Evolutionary conservation across 2,113 vertebrate species (phyloP).

Genomic region (Crotalus tigris): DNA sequence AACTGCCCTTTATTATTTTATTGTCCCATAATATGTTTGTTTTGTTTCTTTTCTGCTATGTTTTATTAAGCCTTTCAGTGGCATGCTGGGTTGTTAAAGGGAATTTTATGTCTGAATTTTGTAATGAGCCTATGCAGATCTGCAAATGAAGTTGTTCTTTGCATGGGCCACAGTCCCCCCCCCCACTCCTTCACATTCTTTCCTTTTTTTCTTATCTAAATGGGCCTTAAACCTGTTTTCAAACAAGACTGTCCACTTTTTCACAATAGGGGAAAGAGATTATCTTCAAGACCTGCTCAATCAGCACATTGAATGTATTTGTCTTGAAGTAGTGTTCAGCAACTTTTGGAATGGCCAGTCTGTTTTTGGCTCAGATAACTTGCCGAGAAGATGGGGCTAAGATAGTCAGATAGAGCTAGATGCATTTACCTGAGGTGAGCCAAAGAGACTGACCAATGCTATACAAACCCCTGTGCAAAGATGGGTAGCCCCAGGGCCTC

Average conservation of each 20-base stretch:
- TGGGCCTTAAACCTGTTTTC: not conserved
- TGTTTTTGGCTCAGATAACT: not conserved
- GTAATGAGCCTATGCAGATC: not conserved
- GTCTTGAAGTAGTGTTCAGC: not conserved
- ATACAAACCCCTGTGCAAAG: accelerated
- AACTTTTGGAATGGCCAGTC: not conserved
- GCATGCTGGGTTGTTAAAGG: no score
- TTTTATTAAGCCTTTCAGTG: not conserved
- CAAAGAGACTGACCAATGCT: no score
- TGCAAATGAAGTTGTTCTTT: not conserved
- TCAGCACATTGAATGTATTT: not conserved
- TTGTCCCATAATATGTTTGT: not conserved
- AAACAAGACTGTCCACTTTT: not conserved
- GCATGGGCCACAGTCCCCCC: not conserved
- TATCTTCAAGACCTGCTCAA: not conserved
- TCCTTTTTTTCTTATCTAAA: not conserved
- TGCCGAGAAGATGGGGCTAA: not conserved
- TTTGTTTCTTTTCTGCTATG: not conserved
- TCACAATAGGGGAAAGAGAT: not conserved
- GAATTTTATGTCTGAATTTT: not conserved
- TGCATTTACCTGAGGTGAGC: not conserved
- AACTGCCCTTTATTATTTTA: not conserved
- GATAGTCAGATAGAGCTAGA: accelerated
- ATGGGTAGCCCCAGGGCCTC: not conserved
- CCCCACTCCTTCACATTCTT: no score